phyloP scores from a whole-genome alignment of 2,888 invertebrate genomes.

The Tinea semifulvella region DNA sequence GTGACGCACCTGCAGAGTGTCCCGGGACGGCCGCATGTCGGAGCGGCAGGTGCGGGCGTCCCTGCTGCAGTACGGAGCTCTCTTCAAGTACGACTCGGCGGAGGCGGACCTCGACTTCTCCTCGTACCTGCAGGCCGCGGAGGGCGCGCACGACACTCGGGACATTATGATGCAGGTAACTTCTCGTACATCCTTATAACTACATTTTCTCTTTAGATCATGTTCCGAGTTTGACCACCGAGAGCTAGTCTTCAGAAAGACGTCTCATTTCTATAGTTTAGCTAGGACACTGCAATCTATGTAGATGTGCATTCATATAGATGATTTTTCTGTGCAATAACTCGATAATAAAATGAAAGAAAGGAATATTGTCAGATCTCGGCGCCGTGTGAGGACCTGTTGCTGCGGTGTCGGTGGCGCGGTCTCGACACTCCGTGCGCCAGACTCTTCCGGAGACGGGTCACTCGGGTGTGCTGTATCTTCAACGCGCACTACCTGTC shows the following conservation, averaged over 20 bases:
- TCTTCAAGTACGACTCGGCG: neutral
- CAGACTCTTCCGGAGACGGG: conserved; percentile 44
- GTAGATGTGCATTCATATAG: no score
- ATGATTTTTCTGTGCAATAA: no score
- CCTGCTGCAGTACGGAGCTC: neutral
- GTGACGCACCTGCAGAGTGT: neutral
- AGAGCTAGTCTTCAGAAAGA: no score
- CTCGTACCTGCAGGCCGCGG: neutral
- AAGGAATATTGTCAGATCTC: neutral
- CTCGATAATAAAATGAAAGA: no score
- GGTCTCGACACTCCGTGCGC: conserved; percentile 34
- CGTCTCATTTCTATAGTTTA: no score
- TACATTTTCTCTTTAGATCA: no score
- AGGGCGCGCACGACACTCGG: neutral
- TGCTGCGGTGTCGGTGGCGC: conserved; percentile 52
- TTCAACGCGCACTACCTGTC: conserved; percentile 38
- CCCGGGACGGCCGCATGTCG: neutral
- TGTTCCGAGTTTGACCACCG: no score
- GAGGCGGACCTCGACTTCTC: neutral
- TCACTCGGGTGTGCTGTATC: conserved; percentile 67
- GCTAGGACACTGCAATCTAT: no score
- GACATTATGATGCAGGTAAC: neutral
- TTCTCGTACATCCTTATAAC: no score
- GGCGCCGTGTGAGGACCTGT: conserved; percentile 36
- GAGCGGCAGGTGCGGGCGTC: neutral